Evolutionary conservation across 1,140 invertebrate genomes (phyloP).

Genomic region (Helicorthomorpha holstii): DNA sequence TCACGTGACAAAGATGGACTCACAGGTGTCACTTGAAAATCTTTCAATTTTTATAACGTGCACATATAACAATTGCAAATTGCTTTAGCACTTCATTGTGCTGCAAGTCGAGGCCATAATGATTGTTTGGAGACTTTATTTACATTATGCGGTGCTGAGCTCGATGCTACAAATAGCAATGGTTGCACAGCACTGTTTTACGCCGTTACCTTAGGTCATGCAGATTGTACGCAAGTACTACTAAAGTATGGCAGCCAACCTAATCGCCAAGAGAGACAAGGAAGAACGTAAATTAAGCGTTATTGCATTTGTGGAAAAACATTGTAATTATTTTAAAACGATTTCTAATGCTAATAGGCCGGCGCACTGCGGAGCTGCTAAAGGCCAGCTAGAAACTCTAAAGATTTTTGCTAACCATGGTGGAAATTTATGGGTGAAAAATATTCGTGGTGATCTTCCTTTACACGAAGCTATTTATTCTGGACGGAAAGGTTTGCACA

Average conservation of each 20-base stretch:
- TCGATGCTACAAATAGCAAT: conserved; percentile 65
- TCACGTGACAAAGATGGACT: conserved; percentile 53
- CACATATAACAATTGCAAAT: not conserved
- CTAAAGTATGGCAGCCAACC: conserved; percentile 74
- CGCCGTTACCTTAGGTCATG: conserved; percentile 84
- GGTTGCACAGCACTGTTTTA: conserved; percentile 93
- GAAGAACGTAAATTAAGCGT: conserved; percentile 47
- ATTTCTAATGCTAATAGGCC: conserved; percentile 29
- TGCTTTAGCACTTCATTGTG: conserved; percentile 69
- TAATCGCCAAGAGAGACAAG: conserved; percentile 79
- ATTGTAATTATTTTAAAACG: not conserved
- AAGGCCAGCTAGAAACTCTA: conserved; percentile 76
- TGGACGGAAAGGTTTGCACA: conserved; percentile 49
- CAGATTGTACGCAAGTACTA: conserved; percentile 76
- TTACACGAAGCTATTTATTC: conserved; percentile 88
- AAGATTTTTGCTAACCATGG: conserved; percentile 57
- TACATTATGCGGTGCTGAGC: conserved; percentile 67
- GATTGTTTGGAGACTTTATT: conserved; percentile 81
- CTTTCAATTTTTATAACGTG: too few relatives aligned
- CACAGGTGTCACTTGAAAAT: too few relatives aligned
- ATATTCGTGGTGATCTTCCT: conserved; percentile 75
- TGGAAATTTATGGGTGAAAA: conserved; percentile 80
- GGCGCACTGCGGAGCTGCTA: conserved; percentile 78
- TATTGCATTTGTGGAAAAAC: conserved; percentile 7
- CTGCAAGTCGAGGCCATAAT: conserved; percentile 81